Base-by-base conservation (phyloP, 2,797 vertebrate genomes). In the Anabas testudineus region DNA sequence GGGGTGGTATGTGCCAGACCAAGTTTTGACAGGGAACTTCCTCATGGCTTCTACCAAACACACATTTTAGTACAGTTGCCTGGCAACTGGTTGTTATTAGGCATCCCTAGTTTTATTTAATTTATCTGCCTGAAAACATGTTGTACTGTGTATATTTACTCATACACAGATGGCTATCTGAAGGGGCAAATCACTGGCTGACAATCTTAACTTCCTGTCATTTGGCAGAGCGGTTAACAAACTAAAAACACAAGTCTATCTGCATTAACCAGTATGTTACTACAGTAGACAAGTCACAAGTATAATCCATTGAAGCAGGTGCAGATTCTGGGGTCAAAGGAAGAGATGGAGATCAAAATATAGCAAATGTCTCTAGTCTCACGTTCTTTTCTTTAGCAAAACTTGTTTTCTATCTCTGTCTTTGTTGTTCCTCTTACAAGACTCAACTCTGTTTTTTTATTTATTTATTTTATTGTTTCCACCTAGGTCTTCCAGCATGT, bases 301-400 rank as follows among this genome's bases (percentile, higher is more conserved):
- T 51, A 18, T 60, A 15, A 54, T 71, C 26, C 67, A 21, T 71
- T 80, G 39, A 51, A 42, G 66, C 43, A 41, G 45, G 1, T 1
- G 1, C 56, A 41, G 37, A 18, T 2, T 43, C 48, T 21, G 15
- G 10, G 8, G 30, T 61, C 24, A 51, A 21, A 55, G 41, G 4
- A 10, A 57, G 2, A 0, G 7, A 13, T 13, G 16, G 13, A 53
- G n/a, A 22, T 14, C 51, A 45, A 71, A 64, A 34, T 16, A n/a
- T 39, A n/a, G 15, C 18, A 21, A 41, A 51, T 30, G 2, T 3
- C 32, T 41, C 13, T 2, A 34, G 46, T 71, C n/a, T 62, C 5
- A 24, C 2, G 8, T 47, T 53, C 2, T 61, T 24, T 41, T 60
- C 4, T 53, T 19, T 41, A 55, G 30, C 39, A 42, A 18, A 30